Conservation (phyloP, 2,888 invertebrate genomes). For the Cancer borealis region DNA sequence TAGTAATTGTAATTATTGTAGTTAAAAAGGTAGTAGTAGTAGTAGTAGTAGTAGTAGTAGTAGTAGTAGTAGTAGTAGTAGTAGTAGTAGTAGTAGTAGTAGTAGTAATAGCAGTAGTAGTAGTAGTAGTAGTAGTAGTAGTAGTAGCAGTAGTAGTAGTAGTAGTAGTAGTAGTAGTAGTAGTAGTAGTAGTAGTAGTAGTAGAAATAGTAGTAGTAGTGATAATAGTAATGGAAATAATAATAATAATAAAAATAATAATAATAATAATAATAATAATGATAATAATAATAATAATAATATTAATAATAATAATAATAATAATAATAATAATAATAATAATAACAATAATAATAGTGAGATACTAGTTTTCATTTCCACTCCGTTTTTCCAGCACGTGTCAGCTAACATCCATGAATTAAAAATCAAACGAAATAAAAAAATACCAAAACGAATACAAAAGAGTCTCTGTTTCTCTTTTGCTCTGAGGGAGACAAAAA, state of each 20-base stretch:
- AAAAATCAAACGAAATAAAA: neutral
- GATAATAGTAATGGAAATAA: neutral
- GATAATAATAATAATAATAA: too few species aligned
- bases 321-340: neutral
- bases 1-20: neutral
- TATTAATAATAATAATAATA: neutral
- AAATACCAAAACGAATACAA: neutral
- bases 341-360: neutral
- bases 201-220: neutral
- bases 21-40: too few species aligned
- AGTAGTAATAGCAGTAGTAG: neutral
- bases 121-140: slow-evolving; percentile 8
- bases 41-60: slow-evolving; percentile 5
- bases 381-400: neutral
- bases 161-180: neutral
- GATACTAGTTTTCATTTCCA: neutral
- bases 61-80: too few species aligned
- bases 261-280: neutral
- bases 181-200: slow-evolving; percentile 5
- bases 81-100: slow-evolving; percentile 6
- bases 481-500: neutral
- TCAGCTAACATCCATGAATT: neutral
- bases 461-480: neutral
- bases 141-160: neutral
- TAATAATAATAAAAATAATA: neutral